Conservation (phyloP, 2,113 vertebrate species). For the Lathamus discolor region DNA sequence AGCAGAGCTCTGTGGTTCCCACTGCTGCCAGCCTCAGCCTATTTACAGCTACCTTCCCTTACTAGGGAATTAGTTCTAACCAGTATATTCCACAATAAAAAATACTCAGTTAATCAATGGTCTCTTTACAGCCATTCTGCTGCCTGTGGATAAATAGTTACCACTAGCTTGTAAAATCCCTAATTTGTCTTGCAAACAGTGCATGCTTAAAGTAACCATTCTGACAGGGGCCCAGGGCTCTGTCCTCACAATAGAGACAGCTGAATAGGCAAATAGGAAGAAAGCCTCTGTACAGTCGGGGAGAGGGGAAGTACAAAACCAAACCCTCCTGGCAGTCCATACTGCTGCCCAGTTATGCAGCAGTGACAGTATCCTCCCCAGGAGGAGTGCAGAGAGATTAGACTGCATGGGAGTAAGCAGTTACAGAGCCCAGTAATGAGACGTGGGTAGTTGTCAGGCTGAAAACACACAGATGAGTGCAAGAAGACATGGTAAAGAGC, state of each 20-base stretch:
- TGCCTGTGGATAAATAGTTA: constrained; percentile 48
- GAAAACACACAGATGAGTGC: background rate
- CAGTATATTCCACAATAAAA: constrained; percentile 35
- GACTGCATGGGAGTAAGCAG: background rate
- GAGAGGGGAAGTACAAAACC: background rate
- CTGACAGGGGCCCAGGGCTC: background rate
- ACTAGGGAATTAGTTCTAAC: background rate
- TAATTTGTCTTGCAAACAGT: constrained; percentile 38
- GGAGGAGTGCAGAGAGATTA: background rate
- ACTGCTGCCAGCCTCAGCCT: background rate
- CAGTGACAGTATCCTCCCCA: background rate
- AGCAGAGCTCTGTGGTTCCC: background rate
- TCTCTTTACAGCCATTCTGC: constrained; percentile 26
- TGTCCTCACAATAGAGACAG: background rate
- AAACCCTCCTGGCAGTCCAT: background rate
- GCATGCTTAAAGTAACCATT: background rate
- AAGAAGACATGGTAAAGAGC: background rate
- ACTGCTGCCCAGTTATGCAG: background rate
- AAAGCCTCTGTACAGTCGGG: background rate
- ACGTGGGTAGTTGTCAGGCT: background rate
- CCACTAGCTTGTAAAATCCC: constrained; percentile 38
- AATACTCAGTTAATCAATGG: constrained; percentile 49
- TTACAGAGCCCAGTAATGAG: background rate
- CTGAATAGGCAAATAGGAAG: background rate
- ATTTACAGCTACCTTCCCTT: background rate